Percentiles rank a stretch among this genome's conserved stretches.
Conservation (phyloP, 2,797 vertebrate genomes). For the Orestias chungarensis region DNA sequence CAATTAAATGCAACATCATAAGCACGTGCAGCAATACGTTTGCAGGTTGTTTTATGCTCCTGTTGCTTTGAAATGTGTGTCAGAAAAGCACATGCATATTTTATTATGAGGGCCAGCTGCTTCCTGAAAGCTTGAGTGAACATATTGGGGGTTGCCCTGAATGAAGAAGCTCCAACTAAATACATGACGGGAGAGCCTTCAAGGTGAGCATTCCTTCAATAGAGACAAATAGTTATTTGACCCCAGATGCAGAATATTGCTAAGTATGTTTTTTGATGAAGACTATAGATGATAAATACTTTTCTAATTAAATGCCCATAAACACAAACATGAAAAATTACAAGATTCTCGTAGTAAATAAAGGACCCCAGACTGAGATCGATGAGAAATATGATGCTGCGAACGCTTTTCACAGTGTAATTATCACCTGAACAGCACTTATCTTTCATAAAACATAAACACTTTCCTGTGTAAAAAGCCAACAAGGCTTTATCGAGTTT, state of each 20-base stretch:
- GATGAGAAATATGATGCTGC: slow-evolving; percentile 40
- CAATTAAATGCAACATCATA: slow-evolving; percentile 47
- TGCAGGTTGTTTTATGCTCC: slow-evolving; percentile 18
- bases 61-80: slow-evolving; percentile 64
- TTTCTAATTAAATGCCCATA: slow-evolving; percentile 21
- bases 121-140: slow-evolving; percentile 39
- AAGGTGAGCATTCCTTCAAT: slow-evolving; percentile 10
- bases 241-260: slow-evolving; percentile 7
- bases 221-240: slow-evolving; percentile 9
- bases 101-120: slow-evolving; percentile 44
- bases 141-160: slow-evolving; percentile 25
- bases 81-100: slow-evolving; percentile 66
- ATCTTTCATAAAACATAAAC: neutral
- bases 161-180: neutral
- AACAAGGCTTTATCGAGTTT: too few species aligned
- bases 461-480: too few species aligned
- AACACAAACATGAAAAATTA: slow-evolving; percentile 27
- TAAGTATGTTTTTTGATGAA: neutral
- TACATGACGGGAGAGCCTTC: neutral
- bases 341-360: slow-evolving; percentile 21
- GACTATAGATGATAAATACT: slow-evolving; percentile 22
- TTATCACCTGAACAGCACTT: neutral
- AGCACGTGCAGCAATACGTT: slow-evolving; percentile 50
- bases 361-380: slow-evolving; percentile 35
- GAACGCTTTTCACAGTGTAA: slow-evolving; percentile 28